Conservation (phyloP, 2,888 invertebrate genomes). For the Odontothrips loti region DNA sequence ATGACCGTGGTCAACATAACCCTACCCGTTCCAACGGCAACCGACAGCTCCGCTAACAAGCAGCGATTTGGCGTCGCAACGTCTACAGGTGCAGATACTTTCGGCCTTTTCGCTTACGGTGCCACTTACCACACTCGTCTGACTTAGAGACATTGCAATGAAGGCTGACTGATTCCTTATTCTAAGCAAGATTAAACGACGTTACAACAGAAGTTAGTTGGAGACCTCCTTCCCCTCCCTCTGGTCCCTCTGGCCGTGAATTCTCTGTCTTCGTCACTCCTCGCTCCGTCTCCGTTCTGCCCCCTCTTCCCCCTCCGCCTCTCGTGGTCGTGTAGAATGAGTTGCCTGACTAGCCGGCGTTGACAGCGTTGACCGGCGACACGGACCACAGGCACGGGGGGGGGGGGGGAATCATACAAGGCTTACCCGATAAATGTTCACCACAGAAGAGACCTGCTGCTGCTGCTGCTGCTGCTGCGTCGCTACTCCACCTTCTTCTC, state of each 20-base stretch:
- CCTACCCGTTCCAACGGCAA: background rate
- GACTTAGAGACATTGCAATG: conserved; percentile 36
- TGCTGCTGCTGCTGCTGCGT: too few relatives aligned
- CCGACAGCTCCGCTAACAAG: background rate
- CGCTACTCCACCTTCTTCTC: too few relatives aligned
- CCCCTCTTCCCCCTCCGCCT: background rate
- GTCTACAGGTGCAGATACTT: background rate
- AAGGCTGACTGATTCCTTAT: background rate
- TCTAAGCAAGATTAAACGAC: background rate
- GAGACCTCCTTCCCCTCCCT: background rate
- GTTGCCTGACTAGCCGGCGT: background rate
- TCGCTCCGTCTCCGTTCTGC: conserved; percentile 6
- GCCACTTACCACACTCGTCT: conserved; percentile 36
- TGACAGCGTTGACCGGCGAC: background rate
- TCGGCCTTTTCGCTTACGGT: background rate
- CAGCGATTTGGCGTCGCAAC: background rate
- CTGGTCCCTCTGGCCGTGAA: background rate
- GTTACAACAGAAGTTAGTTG: conserved; percentile 15
- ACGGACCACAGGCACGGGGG: too few relatives aligned
- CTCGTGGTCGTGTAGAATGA: background rate
- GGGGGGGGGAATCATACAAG: too few relatives aligned
- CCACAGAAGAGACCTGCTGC: too few relatives aligned
- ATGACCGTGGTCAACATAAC: background rate
- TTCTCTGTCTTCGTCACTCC: background rate
- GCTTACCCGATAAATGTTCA: too few relatives aligned